Conservation (phyloP, 1,140 invertebrate species). For the Pantala flavescens region DNA sequence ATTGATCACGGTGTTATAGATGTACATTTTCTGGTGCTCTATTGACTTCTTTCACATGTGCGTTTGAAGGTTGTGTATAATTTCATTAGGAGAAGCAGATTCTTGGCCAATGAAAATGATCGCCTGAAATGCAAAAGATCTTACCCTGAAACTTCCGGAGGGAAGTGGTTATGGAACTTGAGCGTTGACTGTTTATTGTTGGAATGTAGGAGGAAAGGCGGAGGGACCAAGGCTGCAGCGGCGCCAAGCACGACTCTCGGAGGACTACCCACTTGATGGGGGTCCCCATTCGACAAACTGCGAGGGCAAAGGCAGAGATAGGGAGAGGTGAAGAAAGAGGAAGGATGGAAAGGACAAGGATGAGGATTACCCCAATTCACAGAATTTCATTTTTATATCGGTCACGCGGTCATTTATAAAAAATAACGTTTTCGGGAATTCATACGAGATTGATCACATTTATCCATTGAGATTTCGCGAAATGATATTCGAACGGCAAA, state of each 20-base stretch:
- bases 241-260: slow-evolving; percentile 13
- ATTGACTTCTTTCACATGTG: too few species aligned
- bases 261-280: neutral
- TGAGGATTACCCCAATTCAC: neutral
- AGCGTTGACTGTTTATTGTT: slow-evolving; percentile 44
- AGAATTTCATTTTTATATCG: slow-evolving; percentile 23
- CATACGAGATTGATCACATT: too few species aligned
- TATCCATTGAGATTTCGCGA: too few species aligned
- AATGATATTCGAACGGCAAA: too few species aligned
- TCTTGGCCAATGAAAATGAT: neutral
- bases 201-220: slow-evolving; percentile 59
- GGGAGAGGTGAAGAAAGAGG: neutral
- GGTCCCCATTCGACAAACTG: slow-evolving; percentile 42
- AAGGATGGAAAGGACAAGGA: neutral
- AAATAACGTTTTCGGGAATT: too few species aligned
- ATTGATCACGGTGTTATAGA: too few species aligned
- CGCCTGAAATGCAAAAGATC: slow-evolving; percentile 27
- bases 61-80: too few species aligned
- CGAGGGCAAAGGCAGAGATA: slow-evolving; percentile 16
- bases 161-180: slow-evolving; percentile 86
- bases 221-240: slow-evolving; percentile 36
- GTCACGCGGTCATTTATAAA: slow-evolving; percentile 27
- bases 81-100: too few species aligned
- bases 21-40: too few species aligned
- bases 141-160: slow-evolving; percentile 68